A percentile compares a stretch with the other conserved stretches of the same genome.
These are phyloP conservation scores for Apogon talboti DNA, from an alignment of 2,797 vertebrate genomes.

Conservation along the genomic window DNA sequence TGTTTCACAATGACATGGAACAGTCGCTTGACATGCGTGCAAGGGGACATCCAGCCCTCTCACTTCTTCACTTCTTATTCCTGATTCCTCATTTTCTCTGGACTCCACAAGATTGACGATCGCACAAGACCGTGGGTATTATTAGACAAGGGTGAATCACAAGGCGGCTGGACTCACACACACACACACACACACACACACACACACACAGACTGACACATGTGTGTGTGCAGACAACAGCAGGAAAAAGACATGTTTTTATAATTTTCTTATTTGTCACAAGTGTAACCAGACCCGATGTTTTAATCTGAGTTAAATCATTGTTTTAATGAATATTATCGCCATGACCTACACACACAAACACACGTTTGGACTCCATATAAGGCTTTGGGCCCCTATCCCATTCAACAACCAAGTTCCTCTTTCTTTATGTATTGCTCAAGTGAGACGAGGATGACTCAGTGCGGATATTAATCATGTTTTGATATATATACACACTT, in stretches of 20 bases:
- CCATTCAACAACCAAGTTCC: slow-evolving; percentile 80
- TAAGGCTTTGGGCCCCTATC: slow-evolving; percentile 57
- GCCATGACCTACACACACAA: slow-evolving; percentile 29
- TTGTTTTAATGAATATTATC: slow-evolving; percentile 1
- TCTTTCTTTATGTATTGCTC: slow-evolving; percentile 86
- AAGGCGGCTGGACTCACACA: slow-evolving; percentile 50
- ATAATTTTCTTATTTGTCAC: neutral
- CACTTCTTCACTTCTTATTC: slow-evolving; percentile 85
- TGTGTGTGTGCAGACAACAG: neutral
- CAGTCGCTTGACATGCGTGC: slow-evolving; percentile 63
- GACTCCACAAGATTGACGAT: slow-evolving; percentile 68
- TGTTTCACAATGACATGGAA: slow-evolving; percentile 87
- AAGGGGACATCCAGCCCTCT: slow-evolving; percentile 83
- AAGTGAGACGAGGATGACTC: slow-evolving; percentile 83
- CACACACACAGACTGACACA: slow-evolving; percentile 1
- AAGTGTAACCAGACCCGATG: neutral
- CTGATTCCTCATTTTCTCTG: slow-evolving; percentile 88
- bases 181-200: slow-evolving; percentile 17
- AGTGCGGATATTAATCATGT: slow-evolving; percentile 75
- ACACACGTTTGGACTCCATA: slow-evolving; percentile 39
- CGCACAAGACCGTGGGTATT: slow-evolving; percentile 71
- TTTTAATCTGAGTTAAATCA: neutral
- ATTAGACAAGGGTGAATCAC: slow-evolving; percentile 74
- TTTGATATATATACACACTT: slow-evolving; percentile 7
- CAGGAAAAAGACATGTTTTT: neutral